Conservation (phyloP, 2,113 vertebrate species). For the Alethe diademata region DNA sequence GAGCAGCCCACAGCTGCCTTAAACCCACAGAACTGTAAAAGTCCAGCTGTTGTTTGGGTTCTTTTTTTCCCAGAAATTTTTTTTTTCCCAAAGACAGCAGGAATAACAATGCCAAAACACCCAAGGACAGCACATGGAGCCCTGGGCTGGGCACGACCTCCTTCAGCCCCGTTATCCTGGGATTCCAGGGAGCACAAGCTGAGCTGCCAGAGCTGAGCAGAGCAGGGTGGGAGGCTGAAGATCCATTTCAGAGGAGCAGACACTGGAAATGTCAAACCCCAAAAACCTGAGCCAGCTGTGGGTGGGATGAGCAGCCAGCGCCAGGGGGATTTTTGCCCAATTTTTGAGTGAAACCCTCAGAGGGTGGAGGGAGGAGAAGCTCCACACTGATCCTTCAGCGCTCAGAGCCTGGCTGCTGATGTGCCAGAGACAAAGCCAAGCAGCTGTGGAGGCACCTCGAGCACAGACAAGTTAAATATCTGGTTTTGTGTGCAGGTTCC, state of each 20-base stretch:
- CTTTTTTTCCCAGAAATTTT: neutral
- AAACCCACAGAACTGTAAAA: neutral
- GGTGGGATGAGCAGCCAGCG: neutral
- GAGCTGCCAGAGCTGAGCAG: neutral
- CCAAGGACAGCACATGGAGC: fast-evolving
- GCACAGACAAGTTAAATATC: neutral
- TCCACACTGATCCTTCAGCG: neutral
- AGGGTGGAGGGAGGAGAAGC: neutral
- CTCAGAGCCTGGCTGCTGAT: neutral
- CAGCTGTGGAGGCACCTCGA: neutral
- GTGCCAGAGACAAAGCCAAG: neutral
- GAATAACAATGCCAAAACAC: neutral
- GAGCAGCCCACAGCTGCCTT: neutral
- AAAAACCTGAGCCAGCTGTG: neutral
- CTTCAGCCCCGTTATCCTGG: neutral
- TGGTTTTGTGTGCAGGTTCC: neutral
- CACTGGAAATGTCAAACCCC: neutral
- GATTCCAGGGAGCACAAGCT: fast-evolving
- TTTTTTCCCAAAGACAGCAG: neutral
- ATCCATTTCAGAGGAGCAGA: fast-evolving
- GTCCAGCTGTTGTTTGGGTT: neutral
- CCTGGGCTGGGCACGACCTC: neutral
- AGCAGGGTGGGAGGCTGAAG: neutral
- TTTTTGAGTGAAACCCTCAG: neutral
- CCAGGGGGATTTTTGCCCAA: neutral